phyloP scores from a whole-genome alignment of 2,797 vertebrate genomes.

The Anableps anableps region DNA sequence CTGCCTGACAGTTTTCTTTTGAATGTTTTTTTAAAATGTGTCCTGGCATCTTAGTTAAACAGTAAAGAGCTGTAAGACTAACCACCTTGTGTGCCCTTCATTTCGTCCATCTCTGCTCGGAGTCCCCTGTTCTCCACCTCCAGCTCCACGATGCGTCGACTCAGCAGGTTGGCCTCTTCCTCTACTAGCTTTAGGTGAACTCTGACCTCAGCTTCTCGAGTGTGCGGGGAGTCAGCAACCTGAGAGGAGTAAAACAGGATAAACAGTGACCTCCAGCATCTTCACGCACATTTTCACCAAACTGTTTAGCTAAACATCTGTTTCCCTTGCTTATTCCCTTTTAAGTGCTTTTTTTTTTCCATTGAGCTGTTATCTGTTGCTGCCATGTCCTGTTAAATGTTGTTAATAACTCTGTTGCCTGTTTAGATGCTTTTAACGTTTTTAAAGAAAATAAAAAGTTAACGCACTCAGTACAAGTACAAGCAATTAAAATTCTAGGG shows the following conservation, averaged over 20 bases:
- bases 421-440: not conserved
- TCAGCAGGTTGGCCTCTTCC: constrained; percentile 97
- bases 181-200: constrained; percentile 96
- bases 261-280: not conserved
- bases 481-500: not conserved
- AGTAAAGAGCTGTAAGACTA: not conserved
- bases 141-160: constrained; percentile 94
- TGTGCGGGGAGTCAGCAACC: constrained; percentile 92
- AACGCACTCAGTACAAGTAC: not conserved
- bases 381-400: not conserved
- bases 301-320: not conserved
- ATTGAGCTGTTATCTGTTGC: not conserved
- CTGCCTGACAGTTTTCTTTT: not conserved
- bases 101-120: constrained; percentile 95
- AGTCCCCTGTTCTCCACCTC: constrained; percentile 98
- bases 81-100: constrained; percentile 84
- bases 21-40: not conserved
- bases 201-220: constrained; percentile 92
- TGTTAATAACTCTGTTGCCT: not conserved
- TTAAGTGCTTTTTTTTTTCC: not conserved
- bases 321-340: not conserved
- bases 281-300: not conserved
- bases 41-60: not conserved
- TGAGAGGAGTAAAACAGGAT: constrained; percentile 13
- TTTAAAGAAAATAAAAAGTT: not conserved